Evolutionary conservation across 2,113 vertebrate genomes (phyloP).

Genomic region (Periophthalmodon schlosseri): DNA sequence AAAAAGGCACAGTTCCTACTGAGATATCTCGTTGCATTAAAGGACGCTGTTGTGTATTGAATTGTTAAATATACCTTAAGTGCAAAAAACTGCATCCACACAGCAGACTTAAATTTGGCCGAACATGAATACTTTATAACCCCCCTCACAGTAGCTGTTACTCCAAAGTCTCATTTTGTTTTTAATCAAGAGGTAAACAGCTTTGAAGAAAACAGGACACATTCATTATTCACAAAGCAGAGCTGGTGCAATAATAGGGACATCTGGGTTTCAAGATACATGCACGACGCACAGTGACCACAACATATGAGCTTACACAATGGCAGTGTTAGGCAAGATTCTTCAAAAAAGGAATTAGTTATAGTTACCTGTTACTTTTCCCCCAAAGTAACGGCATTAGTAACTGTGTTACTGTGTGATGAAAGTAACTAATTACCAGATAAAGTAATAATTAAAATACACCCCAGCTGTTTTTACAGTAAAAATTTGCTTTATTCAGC

Average conservation of each 20-base stretch:
- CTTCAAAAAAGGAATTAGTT: no score
- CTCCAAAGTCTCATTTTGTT: neutral
- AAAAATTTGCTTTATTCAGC: no score
- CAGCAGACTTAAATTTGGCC: neutral
- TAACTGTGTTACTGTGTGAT: no score
- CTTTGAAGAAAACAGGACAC: conserved; percentile 5
- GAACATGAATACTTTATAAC: neutral
- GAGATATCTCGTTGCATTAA: conserved; percentile 16
- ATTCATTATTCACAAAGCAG: conserved; percentile 16
- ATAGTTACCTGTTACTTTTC: no score
- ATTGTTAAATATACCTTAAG: neutral
- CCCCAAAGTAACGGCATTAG: no score
- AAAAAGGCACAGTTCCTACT: neutral
- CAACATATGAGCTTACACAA: neutral
- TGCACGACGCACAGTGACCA: neutral
- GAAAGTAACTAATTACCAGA: no score
- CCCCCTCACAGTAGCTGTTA: neutral
- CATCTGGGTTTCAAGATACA: neutral
- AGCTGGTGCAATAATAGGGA: conserved; percentile 7
- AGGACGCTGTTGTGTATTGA: conserved; percentile 18
- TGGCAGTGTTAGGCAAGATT: no score
- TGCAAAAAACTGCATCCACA: neutral
- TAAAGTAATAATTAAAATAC: no score
- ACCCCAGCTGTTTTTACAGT: no score
- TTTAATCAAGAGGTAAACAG: conserved; percentile 10